A percentile compares a stretch with the other conserved stretches of the same genome.
Evolutionary conservation across 2,113 vertebrate genomes (phyloP).

Genomic region (Arvicanthis niloticus): DNA sequence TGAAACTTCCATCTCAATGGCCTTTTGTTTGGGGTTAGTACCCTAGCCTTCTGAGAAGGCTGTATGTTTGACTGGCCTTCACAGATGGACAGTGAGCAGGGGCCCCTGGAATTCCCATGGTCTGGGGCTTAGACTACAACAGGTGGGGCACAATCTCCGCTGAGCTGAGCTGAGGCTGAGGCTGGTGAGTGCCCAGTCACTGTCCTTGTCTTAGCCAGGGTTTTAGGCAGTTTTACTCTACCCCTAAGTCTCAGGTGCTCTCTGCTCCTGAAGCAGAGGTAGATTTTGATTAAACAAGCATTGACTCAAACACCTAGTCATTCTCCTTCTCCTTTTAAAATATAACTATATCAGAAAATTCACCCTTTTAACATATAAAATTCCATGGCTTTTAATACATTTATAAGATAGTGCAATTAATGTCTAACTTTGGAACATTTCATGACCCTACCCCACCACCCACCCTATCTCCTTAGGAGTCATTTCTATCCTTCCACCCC

Average conservation of each 20-base stretch:
- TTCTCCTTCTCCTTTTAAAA: constrained; percentile 25
- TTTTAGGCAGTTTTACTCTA: background rate
- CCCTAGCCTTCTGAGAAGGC: constrained; percentile 60
- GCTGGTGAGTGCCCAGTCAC: background rate
- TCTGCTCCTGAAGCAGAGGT: background rate
- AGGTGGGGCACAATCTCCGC: background rate
- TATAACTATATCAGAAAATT: constrained; percentile 49
- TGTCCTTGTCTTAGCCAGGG: background rate
- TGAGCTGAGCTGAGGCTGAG: no score
- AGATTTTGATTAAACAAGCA: background rate
- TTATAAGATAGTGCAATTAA: constrained; percentile 12
- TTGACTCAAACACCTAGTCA: background rate
- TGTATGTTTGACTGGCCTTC: constrained; percentile 74
- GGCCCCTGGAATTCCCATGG: constrained; percentile 4
- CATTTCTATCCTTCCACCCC: background rate
- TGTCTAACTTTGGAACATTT: constrained; percentile 45
- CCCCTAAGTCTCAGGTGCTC: background rate
- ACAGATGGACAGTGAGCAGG: constrained; percentile 49
- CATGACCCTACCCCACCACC: background rate
- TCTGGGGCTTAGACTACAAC: constrained; percentile 17
- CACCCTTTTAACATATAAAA: background rate
- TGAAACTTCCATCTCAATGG: constrained; percentile 77
- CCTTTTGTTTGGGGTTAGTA: constrained; percentile 74
- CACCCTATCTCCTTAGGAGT: background rate
- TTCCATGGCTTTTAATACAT: constrained; percentile 47